phyloP scores from a whole-genome alignment of 2,888 invertebrate species.

The Drosophila antonietae region DNA sequence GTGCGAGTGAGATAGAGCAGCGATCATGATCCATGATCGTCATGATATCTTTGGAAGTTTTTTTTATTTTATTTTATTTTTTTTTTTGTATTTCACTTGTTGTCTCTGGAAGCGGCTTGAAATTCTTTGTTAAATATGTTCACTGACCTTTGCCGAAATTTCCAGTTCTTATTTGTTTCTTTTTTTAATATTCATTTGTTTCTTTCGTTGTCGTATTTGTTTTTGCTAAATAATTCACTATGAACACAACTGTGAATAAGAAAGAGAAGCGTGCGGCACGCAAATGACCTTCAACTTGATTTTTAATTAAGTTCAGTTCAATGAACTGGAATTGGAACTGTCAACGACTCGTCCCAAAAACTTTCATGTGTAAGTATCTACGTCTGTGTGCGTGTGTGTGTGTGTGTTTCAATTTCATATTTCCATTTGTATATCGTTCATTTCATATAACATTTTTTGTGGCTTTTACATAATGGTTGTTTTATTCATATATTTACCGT shows the following conservation, averaged over 20 bases:
- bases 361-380: slow-evolving; percentile 20
- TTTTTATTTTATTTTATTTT: not conserved
- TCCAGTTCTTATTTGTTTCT: slow-evolving; percentile 53
- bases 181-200: slow-evolving; percentile 14
- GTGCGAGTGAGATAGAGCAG: not conserved
- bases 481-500: slow-evolving; percentile 29
- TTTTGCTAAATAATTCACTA: slow-evolving; percentile 40
- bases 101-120: slow-evolving; percentile 26
- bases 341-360: slow-evolving; percentile 62
- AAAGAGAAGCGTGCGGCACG: slow-evolving; percentile 27
- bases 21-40: slow-evolving; percentile 70
- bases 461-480: slow-evolving; percentile 32
- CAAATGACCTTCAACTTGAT: slow-evolving; percentile 78
- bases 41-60: slow-evolving; percentile 39
- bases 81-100: slow-evolving; percentile 42
- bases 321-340: slow-evolving; percentile 70
- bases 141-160: slow-evolving; percentile 79
- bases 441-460: slow-evolving; percentile 11
- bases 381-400: slow-evolving; percentile 25
- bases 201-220: slow-evolving; percentile 30
- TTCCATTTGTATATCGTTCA: slow-evolving; percentile 40
- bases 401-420: slow-evolving; percentile 46
- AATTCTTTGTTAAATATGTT: slow-evolving; percentile 72
- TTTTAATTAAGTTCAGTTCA: slow-evolving; percentile 81
- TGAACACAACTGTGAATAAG: slow-evolving; percentile 40